Evolutionary conservation across 2,797 vertebrate genomes (phyloP), one percentile per base, ranked within the genome.

Genomic region (Rhynchotus rufescens): DNA sequence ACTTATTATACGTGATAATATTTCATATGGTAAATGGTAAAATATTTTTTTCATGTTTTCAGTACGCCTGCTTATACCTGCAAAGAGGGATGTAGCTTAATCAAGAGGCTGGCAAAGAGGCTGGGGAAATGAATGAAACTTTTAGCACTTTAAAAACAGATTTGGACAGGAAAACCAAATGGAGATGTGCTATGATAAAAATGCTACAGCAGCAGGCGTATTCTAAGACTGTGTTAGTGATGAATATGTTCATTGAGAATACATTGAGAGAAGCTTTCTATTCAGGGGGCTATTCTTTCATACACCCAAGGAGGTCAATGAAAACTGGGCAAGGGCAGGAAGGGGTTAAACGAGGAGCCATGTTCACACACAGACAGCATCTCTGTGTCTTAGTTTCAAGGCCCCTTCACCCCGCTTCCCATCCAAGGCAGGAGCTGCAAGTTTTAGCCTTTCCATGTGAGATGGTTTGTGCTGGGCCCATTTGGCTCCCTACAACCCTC

Each of bases 401-500:
- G 30, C 16, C 86, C 30, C 28, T 72, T 73, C 23, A 7, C 22
- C n/a, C 38, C 47, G 7, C 60, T 80, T 84, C 34, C 60, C 5
- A 5, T 65, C 64, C 1, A 0, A 69, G 84, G 69, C 30, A 74
- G 71, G 57, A 84, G 20, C 36, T 77, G 12, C 51, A 60, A 51
- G 22, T 14, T 61, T 36, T 44, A 68, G 57, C 19, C 19, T 69
- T 86, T 80, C 75, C 52, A 36, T 65, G 44, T 44, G 68, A 64
- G 49, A 23, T 26, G 7, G 17, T 45, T 25, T 30, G 23, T 81
- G 71, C 57, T 81, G 87, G 25, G 36, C 82, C 22, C 22, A 22
- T 42, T 92, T 62, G 32, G 11, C 67, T 94, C 74, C 87, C 80
- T 91, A 45, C 61, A 95, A 83, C 69, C 36, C 84, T 49, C 60